These are phyloP conservation scores for Diglossa cyanea DNA, from an alignment of 2,797 vertebrate genomes.

Conservation along the genomic window DNA sequence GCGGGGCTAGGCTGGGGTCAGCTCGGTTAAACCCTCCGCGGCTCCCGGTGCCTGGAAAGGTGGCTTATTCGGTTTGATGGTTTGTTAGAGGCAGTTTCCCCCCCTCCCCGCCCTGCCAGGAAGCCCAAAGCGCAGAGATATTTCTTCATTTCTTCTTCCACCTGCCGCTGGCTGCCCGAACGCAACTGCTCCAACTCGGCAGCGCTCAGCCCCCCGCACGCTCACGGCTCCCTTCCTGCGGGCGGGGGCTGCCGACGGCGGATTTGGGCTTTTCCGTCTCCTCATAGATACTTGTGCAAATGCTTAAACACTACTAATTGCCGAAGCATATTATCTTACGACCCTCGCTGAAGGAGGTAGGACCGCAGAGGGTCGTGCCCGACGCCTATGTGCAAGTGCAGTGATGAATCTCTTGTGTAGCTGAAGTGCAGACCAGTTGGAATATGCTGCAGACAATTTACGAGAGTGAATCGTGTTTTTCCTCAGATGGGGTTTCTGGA, in stretches of 20 bases:
- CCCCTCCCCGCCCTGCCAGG: constrained; percentile 11
- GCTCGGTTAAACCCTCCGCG: constrained; percentile 43
- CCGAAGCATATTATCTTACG: constrained; percentile 49
- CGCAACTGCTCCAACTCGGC: constrained; percentile 34
- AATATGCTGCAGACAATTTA: constrained; percentile 99
- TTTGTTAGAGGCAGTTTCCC: constrained; percentile 40
- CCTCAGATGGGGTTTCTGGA: constrained; percentile 90
- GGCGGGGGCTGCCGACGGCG: not conserved
- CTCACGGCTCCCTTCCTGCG: not conserved
- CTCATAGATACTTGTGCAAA: not conserved
- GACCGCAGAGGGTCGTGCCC: constrained; percentile 66
- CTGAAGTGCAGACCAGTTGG: constrained; percentile 89
- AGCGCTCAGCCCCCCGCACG: not conserved
- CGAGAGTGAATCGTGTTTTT: constrained; percentile 98
- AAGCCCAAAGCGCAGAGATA: constrained; percentile 55
- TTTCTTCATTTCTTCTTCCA: constrained; percentile 71
- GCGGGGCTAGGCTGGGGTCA: constrained; percentile 65
- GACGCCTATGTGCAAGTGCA: constrained; percentile 66
- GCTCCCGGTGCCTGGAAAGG: constrained; percentile 18
- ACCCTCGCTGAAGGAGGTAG: constrained; percentile 73
- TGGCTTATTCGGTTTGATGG: constrained; percentile 55
- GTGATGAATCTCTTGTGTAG: constrained; percentile 82
- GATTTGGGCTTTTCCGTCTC: not conserved
- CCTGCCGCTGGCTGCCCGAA: constrained; percentile 73
- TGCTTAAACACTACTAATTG: constrained; percentile 58